Conservation (phyloP, 2,888 invertebrate species). For the Tenthredo scrophulariae region DNA sequence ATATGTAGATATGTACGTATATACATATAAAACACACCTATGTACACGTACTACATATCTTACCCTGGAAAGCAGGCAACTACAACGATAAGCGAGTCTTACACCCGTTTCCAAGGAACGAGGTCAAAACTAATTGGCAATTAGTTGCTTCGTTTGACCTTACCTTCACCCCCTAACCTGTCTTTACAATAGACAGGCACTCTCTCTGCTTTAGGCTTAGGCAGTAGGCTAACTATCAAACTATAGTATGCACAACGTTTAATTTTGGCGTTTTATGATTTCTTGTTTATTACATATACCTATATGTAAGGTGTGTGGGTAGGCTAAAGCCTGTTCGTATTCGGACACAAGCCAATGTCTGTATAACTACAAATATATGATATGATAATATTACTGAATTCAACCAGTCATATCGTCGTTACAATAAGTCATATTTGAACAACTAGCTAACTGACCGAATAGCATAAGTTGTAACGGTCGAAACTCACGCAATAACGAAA, state of each 20-base stretch:
- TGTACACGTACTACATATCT: neutral
- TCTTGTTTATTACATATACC: neutral
- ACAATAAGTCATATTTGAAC: too few relatives aligned
- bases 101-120: slow-evolving; percentile 49
- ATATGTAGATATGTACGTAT: neutral
- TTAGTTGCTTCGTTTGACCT: slow-evolving; percentile 51
- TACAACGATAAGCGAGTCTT: slow-evolving; percentile 45
- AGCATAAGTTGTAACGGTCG: neutral
- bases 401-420: neutral
- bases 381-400: too few relatives aligned
- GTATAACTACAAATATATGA: too few relatives aligned
- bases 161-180: slow-evolving; percentile 36
- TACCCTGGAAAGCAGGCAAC: slow-evolving; percentile 2
- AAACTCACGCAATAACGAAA: slow-evolving; percentile 3
- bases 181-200: slow-evolving; percentile 9
- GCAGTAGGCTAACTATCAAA: neutral
- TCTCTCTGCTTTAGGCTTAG: neutral
- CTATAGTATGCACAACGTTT: neutral
- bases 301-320: neutral
- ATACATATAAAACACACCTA: neutral
- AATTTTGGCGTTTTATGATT: neutral
- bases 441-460: too few relatives aligned
- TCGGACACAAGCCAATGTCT: too few relatives aligned
- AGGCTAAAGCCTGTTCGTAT: neutral
- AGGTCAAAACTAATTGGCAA: slow-evolving; percentile 52